A percentile compares a stretch with the other conserved stretches of the same genome.
Conservation (phyloP, 2,888 invertebrate species). For the Julus scandinavius region DNA sequence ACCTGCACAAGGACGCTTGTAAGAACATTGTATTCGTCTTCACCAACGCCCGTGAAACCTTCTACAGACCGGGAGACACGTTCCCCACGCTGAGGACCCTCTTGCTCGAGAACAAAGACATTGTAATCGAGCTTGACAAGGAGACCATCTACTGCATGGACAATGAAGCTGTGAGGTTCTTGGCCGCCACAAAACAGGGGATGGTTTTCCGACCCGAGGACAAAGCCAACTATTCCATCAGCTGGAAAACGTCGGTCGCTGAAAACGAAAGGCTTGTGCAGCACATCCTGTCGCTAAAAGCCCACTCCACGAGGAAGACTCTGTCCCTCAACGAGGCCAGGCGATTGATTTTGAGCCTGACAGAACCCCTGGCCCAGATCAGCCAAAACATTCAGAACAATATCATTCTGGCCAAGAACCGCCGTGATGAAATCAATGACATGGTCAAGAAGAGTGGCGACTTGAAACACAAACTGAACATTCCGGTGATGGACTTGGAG, state of each 20-base stretch:
- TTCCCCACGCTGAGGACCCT: conserved; percentile 46
- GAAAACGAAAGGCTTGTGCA: conserved; percentile 58
- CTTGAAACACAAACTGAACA: neutral
- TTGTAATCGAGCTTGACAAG: neutral
- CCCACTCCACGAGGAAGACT: conserved; percentile 48
- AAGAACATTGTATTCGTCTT: conserved; percentile 61
- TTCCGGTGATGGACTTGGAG: conserved; percentile 49
- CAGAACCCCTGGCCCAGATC: conserved; percentile 53
- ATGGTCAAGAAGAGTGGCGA: neutral
- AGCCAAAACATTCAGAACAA: conserved; percentile 52
- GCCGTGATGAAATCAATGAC: conserved; percentile 24
- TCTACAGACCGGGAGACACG: conserved; percentile 57
- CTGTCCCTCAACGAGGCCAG: conserved; percentile 49
- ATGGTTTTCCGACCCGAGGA: conserved; percentile 47
- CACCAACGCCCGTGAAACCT: conserved; percentile 59
- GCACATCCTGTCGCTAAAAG: conserved; percentile 26
- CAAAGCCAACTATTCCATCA: conserved; percentile 52
- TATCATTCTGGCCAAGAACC: neutral
- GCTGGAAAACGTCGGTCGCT: conserved; percentile 58
- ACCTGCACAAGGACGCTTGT: conserved; percentile 60
- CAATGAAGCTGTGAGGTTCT: conserved; percentile 59
- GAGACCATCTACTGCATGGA: conserved; percentile 59
- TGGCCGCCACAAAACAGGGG: conserved; percentile 57
- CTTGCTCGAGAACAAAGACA: neutral
- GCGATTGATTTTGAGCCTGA: conserved; percentile 36